Conservation (phyloP, 2,113 vertebrate species). For the Beaufortia kweichowensis region DNA sequence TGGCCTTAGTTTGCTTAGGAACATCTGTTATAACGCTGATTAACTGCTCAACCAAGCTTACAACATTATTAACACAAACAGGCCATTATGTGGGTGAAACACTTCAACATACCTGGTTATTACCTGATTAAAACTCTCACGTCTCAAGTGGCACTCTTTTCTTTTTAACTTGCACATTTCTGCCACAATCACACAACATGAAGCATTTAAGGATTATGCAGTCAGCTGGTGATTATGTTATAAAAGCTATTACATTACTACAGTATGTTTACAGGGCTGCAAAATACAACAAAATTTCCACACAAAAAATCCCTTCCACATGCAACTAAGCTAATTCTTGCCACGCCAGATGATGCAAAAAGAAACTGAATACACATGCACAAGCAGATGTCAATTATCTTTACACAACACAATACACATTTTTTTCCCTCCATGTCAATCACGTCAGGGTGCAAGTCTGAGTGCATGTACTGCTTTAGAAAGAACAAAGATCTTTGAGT, state of each 20-base stretch:
- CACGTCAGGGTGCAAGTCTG: neutral
- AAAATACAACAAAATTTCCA: too few species aligned
- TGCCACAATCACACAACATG: too few species aligned
- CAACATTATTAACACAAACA: constrained; percentile 32
- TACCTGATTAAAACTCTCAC: constrained; percentile 29
- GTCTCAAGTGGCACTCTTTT: constrained; percentile 6
- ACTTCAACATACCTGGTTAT: constrained; percentile 15
- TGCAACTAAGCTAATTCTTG: neutral
- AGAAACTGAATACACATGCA: neutral
- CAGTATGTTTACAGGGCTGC: too few species aligned
- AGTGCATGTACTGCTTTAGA: neutral
- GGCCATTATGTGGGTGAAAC: constrained; percentile 37
- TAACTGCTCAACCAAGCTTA: constrained; percentile 28
- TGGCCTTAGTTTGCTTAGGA: constrained; percentile 17
- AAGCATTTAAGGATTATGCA: too few species aligned
- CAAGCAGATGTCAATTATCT: neutral
- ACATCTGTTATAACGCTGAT: constrained; percentile 32
- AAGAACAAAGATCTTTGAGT: neutral
- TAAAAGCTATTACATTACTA: too few species aligned
- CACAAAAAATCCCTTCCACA: too few species aligned
- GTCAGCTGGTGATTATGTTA: too few species aligned
- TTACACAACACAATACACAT: neutral
- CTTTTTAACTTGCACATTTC: constrained; percentile 2
- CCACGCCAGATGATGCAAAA: neutral
- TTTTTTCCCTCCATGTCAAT: neutral